Evolutionary conservation across 2,797 vertebrate species (phyloP), one percentile per base, ranked within the genome.

Genomic region (Ispidina picta): DNA sequence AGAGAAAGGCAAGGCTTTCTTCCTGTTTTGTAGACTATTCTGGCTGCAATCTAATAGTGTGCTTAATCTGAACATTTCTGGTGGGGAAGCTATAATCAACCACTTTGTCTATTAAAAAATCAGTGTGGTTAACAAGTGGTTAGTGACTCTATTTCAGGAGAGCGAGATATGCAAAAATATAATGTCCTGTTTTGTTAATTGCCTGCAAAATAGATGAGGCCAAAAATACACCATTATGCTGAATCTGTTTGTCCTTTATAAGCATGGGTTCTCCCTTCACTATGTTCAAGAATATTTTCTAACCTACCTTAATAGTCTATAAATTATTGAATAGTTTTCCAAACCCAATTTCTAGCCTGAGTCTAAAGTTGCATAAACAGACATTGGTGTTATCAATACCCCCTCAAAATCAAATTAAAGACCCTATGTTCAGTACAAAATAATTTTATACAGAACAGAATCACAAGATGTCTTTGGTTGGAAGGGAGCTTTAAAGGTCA

Each of bases 101-200:
- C 96, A 74, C 97, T 96, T 88, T 91, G 88, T 89, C 96, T 97
- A 91, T 96, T 97, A 97, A 97, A 97, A 97, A 97, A 97, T 97
- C 96, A 94, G 73, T 97, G 97, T 96, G 98, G 98, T 98, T 98
- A 97, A 97, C 98, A 98, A 98, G 98, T 97, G 98, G 98, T 98
- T 97, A 96, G 97, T 5, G 87, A 96, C 95, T 96, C 96, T 97
- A 96, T 97, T 97, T 97, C 92, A 80, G 97, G 96, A 95, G 91
- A 96, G 90, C 89, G 86, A 96, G 95, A 97, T 92, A 96, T 59
- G 88, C 91, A 97, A 88, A 95, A 97, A 87, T 69, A 94, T 77
- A 96, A 81, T 94, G 95, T 95, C 89, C 83, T 86, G 73, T 93
- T 96, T 94, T 91, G 95, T 87, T 96, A 97, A 97, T 93, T 96